Evolutionary conservation across 2,888 invertebrate species (phyloP).

Genomic region (Caenorhabditis doughertyi): DNA sequence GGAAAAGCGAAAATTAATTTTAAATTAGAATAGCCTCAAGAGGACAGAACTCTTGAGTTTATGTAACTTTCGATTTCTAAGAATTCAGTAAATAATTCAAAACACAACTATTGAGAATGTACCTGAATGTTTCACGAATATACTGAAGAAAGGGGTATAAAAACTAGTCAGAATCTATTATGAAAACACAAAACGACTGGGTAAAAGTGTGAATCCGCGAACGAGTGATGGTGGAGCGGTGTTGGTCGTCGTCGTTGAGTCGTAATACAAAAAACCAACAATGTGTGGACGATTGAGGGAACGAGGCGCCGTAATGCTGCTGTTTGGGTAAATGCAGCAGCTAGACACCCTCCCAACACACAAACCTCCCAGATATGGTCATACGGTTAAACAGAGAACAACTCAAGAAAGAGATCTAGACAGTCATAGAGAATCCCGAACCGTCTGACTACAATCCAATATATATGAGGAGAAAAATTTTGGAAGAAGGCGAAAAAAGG

Average conservation of each 20-base stretch:
- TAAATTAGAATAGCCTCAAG: too few relatives aligned
- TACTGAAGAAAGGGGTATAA: constrained; percentile 1
- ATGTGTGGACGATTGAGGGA: not conserved
- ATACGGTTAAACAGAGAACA: constrained; percentile 13
- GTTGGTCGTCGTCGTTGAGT: constrained; percentile 12
- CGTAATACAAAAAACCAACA: constrained; percentile 64
- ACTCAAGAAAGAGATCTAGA: not conserved
- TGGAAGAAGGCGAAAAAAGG: constrained; percentile 28
- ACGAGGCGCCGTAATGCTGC: constrained; percentile 44
- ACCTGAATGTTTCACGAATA: too few relatives aligned
- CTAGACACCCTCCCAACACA: constrained; percentile 6
- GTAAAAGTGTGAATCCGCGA: constrained; percentile 50
- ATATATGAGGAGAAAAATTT: constrained; percentile 1
- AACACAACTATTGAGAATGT: not conserved
- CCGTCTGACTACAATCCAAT: constrained; percentile 3
- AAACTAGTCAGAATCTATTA: constrained; percentile 3
- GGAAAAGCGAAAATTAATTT: too few relatives aligned
- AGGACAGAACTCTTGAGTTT: too few relatives aligned
- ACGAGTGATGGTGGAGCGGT: not conserved
- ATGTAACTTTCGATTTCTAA: too few relatives aligned
- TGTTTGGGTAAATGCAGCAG: not conserved
- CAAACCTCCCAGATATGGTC: constrained; percentile 40
- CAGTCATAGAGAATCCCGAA: not conserved
- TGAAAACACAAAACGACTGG: constrained; percentile 7
- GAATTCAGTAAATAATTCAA: not conserved